Evolutionary conservation across 2,797 vertebrate species (phyloP), one percentile per base, ranked within the genome.

Genomic region (Silurus lanzhouensis): DNA sequence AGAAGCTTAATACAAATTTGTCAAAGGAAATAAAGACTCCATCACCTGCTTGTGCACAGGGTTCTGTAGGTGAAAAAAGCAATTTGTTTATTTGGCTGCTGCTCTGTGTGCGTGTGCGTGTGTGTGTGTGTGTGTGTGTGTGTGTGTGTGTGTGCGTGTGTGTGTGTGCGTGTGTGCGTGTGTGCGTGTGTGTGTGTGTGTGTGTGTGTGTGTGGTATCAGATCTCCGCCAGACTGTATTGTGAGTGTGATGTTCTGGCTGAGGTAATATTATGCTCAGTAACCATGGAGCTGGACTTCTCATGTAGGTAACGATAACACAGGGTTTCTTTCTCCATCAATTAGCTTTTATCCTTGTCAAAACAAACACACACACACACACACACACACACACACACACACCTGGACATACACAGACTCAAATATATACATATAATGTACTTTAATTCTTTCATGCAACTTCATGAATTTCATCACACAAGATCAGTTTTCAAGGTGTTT

Each of bases 21-120:
- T 96, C 92, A 95, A 94, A 90, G 94, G 96, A 64, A 93, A 94
- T 85, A 96, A 96, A 88, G 95, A 95, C 61, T 97, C 96, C 90
- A 95, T 96, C 81, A 96, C 95, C 61, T 95, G 89, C 95, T 95
- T 85, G 95, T 96, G 88, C 94, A 95, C 87, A 92, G 93, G 58
- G 96, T 96, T 70, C 91, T 96, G 91, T 92, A 96, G 95, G 96
- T 97, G 92, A 92, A 17, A 20, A 85, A 72, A 86, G 82, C 83
- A 68, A 83, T 89, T 87, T 87, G 84, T 89, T 85, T 83, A 86
- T 57, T 58, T 83, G 20, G 14, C 60, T 63, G 60, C 5, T 79
- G 58, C 9, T 82, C 63, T 55, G 17, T 67, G 61, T 78, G 38
- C 76, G 58, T 85, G 60, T 75, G 57, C 76, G 66, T 74, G 67